Evolutionary conservation across 2,113 vertebrate species (phyloP).

Genomic region (Phaethon lepturus): DNA sequence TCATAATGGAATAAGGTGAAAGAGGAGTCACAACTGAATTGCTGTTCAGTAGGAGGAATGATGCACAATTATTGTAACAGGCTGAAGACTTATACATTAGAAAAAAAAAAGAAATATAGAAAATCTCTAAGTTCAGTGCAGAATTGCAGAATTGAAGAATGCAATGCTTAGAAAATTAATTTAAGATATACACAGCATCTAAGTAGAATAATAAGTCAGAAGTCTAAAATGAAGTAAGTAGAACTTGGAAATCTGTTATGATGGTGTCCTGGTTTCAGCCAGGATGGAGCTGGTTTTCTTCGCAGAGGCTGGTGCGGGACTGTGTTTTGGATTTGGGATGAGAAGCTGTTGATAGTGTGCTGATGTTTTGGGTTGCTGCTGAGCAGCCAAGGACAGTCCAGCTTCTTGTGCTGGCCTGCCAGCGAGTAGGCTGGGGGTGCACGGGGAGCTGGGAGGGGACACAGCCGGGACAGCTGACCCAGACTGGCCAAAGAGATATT

Average conservation of each 20-base stretch:
- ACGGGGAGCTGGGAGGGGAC: too few relatives aligned
- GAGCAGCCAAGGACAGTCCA: too few relatives aligned
- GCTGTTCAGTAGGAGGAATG: not conserved
- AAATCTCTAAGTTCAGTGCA: not conserved
- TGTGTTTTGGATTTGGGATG: too few relatives aligned
- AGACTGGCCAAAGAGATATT: too few relatives aligned
- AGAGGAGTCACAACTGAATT: not conserved
- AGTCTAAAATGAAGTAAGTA: not conserved
- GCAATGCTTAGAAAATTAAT: not conserved
- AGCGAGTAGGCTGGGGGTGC: too few relatives aligned
- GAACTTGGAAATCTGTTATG: not conserved
- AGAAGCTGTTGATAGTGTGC: too few relatives aligned
- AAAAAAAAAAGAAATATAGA: not conserved
- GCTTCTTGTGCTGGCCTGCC: too few relatives aligned
- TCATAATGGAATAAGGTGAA: not conserved
- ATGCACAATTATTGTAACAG: not conserved
- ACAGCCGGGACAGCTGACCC: too few relatives aligned
- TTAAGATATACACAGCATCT: not conserved
- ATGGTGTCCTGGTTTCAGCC: too few relatives aligned
- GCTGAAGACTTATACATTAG: not conserved
- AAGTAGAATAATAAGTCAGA: not conserved
- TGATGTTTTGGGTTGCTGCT: too few relatives aligned
- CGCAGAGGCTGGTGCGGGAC: too few relatives aligned
- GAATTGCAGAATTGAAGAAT: not conserved
- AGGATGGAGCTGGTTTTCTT: too few relatives aligned